A percentile compares a stretch with the other conserved stretches of the same genome.
phyloP scores from a whole-genome alignment of 2,113 vertebrate genomes.

The Taxidea taxus region DNA sequence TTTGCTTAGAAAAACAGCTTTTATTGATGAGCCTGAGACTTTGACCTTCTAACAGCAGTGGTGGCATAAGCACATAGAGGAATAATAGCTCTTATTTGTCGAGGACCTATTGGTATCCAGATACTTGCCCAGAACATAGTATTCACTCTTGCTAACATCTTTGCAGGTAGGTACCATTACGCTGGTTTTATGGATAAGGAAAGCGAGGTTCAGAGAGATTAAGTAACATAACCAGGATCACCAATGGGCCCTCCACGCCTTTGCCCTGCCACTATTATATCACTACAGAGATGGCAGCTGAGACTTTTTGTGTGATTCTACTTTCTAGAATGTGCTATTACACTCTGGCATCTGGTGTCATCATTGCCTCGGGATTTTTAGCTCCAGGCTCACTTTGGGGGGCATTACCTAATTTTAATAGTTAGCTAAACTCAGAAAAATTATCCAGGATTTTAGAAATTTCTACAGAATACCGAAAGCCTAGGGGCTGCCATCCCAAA shows the following conservation, averaged over 20 bases:
- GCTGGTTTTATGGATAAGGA: not conserved
- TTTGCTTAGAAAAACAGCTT: constrained; percentile 28
- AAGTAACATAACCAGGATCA: not conserved
- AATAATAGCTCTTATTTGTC: not conserved
- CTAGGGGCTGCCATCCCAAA: not conserved
- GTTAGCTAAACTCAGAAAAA: constrained; percentile 7
- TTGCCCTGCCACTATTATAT: not conserved
- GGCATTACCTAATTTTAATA: not conserved
- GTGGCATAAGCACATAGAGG: not conserved
- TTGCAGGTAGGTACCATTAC: not conserved
- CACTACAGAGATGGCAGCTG: not conserved
- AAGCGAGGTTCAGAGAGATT: not conserved
- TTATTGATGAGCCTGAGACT: constrained; percentile 13
- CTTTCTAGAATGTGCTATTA: not conserved
- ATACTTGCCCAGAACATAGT: not conserved
- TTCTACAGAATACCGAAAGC: not conserved
- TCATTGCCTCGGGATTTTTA: not conserved
- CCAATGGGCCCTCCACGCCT: not conserved
- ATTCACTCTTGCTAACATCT: not conserved
- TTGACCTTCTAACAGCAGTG: not conserved
- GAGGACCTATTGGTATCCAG: not conserved
- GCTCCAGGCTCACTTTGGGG: not conserved
- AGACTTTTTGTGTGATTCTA: not conserved
- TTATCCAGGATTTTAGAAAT: not conserved
- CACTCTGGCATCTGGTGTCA: not conserved